Evolutionary conservation across 2,113 vertebrate species (phyloP).

Genomic region (Megaleporinus macrocephalus): DNA sequence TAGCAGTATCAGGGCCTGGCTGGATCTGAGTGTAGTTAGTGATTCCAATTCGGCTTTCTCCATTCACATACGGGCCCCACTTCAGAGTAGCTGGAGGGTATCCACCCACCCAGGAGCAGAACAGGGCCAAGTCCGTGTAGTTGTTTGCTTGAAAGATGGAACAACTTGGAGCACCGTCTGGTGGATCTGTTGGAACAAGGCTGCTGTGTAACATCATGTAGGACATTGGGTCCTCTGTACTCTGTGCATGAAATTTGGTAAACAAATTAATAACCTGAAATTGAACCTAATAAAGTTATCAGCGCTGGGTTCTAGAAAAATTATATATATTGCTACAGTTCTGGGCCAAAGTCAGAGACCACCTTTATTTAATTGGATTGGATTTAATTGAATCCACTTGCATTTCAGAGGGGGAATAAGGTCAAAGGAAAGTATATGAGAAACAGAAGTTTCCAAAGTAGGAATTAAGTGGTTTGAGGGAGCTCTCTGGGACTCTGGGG

Average conservation of each 20-base stretch:
- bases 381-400: no score
- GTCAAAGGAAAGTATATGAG: no score
- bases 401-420: no score
- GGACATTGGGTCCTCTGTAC: background rate
- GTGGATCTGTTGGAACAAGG: conserved; percentile 80
- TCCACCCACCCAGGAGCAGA: conserved; percentile 86
- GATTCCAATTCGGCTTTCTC: conserved; percentile 39
- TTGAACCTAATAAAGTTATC: no score
- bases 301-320: no score
- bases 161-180: conserved; percentile 81
- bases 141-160: conserved; percentile 74
- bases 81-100: conserved; percentile 78
- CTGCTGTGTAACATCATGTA: conserved; percentile 26
- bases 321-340: no score
- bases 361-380: no score
- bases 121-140: conserved; percentile 77
- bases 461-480: no score
- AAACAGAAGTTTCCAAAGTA: no score
- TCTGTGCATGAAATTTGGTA: background rate
- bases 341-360: no score
- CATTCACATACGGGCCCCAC: conserved; percentile 76
- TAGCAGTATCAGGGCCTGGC: conserved; percentile 63
- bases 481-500: no score
- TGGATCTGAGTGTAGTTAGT: conserved; percentile 76
- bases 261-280: background rate